Evolutionary conservation across 2,888 invertebrate species (phyloP).

Genomic region (Aromia moschata): DNA sequence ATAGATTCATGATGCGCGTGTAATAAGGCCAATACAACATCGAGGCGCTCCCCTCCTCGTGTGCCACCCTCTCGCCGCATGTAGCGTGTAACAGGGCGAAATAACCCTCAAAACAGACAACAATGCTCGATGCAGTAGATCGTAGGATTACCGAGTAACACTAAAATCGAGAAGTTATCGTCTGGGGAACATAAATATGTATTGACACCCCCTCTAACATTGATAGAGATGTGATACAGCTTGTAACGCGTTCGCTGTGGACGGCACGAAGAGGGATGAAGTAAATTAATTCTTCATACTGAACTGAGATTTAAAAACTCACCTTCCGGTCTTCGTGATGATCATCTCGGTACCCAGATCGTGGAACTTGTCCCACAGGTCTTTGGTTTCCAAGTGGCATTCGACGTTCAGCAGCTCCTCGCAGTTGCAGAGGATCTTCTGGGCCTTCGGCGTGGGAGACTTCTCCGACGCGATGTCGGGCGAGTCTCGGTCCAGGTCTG

Average conservation of each 20-base stretch:
- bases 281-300: too few relatives aligned
- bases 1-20: too few relatives aligned
- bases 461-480: conserved; percentile 58
- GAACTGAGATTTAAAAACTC: conserved; percentile 50
- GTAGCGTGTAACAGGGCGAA: conserved; percentile 25
- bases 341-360: conserved; percentile 85
- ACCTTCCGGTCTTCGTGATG: conserved; percentile 86
- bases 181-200: conserved; percentile 16
- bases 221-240: too few relatives aligned
- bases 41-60: too few relatives aligned
- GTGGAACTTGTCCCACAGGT: conserved; percentile 84
- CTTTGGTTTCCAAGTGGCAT: conserved; percentile 82
- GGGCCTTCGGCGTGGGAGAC: conserved; percentile 52
- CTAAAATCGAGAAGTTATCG: conserved; percentile 39
- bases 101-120: conserved; percentile 29
- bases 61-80: conserved; percentile 12
- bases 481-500: conserved; percentile 59
- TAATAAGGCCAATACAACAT: background rate
- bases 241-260: too few relatives aligned
- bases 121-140: too few relatives aligned
- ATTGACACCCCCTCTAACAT: too few relatives aligned
- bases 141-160: conserved; percentile 39
- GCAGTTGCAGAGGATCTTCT: conserved; percentile 70
- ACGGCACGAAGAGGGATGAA: too few relatives aligned
- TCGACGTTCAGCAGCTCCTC: conserved; percentile 72